Base-by-base conservation (phyloP, 2,113 vertebrate genomes). In the Lepus americanus region DNA sequence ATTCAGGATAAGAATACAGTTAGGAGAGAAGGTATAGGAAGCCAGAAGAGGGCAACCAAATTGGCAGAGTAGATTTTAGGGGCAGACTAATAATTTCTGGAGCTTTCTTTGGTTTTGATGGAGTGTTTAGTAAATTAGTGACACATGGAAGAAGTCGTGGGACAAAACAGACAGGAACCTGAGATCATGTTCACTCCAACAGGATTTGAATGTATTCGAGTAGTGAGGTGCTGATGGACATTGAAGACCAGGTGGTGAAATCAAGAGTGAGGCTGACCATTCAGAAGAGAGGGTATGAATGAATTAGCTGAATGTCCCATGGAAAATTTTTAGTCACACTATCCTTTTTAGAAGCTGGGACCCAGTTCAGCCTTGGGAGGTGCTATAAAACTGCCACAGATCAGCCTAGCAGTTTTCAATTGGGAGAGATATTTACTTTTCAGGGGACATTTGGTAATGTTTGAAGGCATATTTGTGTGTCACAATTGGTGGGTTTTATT, bases 71-170 rank as follows among this genome's bases (percentile, higher is more conserved):
- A 39, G 36, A 36, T 9, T 20, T 78, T 64, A 12, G 23, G 2
- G 69, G 51, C 77, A 9, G 12, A 87, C 25, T 61, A 51, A 11
- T 53, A 29, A 92, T 33, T 78, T 83, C 23, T 67, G 17, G 61
- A 87, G 27, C 29, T 73, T 83, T 25, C 39, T 73, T 83, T 25
- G 89, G 19, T 95, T 82, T 92, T 95, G 73, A 90, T 90, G 59
- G 44, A 63, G 53, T 95, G 13, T 44, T 95, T 79, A 94, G 25
- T 63, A 81, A 83, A 81, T 84, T 84, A 76, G 70, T 51, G 67
- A 82, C 10, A 88, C 87, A 66, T 2, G 59, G 72, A 59, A 73
- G 84, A 95, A 88, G 22, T 16, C 23, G 59, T 77, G 13, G 6
- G 4, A 81, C 20, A 87, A 91, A 91, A 20, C 19, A 89, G 6